A percentile compares a stretch with the other conserved stretches of the same genome.
phyloP scores from a whole-genome alignment of 2,797 vertebrate species.

The Liparis tanakae region DNA sequence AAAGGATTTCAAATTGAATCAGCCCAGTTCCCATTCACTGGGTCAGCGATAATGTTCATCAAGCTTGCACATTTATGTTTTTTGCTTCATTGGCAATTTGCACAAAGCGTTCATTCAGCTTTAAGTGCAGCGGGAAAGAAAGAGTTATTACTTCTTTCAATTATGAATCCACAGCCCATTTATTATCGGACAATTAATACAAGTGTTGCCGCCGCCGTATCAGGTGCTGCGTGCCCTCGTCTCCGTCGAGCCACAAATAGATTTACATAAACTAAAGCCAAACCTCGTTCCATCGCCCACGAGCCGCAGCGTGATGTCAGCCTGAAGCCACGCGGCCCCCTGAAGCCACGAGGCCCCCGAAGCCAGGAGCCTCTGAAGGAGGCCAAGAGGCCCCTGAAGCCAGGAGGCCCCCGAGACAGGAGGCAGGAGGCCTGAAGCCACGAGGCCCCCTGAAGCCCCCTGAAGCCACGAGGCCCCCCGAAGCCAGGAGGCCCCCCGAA shows the following conservation, averaged over 20 bases:
- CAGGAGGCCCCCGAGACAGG: too few relatives aligned
- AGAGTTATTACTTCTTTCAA: conserved; percentile 46
- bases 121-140: conserved; percentile 45
- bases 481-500: too few relatives aligned
- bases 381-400: too few relatives aligned
- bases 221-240: conserved; percentile 29
- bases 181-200: conserved; percentile 44
- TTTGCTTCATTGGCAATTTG: conserved; percentile 76
- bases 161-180: conserved; percentile 27
- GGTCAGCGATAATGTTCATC: conserved; percentile 72
- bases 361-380: too few relatives aligned
- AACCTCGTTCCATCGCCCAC: conserved; percentile 75
- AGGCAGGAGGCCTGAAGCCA: too few relatives aligned
- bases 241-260: conserved; percentile 44
- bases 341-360: too few relatives aligned
- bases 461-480: too few relatives aligned
- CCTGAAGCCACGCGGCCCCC: too few relatives aligned
- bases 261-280: conserved; percentile 56
- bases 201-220: conserved; percentile 32
- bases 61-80: conserved; percentile 71
- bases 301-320: conserved; percentile 77
- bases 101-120: conserved; percentile 58
- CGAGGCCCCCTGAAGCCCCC: too few relatives aligned
- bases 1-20: conserved; percentile 80
- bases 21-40: conserved; percentile 64